phyloP scores from a whole-genome alignment of 2,797 vertebrate species.

The Ctenochaetus hawaiiensis region DNA sequence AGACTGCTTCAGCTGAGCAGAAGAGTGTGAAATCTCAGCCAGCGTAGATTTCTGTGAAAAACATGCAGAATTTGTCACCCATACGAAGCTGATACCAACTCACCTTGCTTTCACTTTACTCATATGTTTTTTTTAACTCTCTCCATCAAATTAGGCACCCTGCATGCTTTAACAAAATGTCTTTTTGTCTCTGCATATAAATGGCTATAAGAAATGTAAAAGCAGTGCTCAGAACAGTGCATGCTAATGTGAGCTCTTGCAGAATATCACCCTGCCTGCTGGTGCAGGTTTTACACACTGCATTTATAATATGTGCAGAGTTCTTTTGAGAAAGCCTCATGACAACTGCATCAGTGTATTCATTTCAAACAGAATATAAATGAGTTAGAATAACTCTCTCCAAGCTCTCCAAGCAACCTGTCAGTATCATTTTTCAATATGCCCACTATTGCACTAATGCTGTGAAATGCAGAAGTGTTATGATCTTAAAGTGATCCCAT shows the following conservation, averaged over 20 bases:
- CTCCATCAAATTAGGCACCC: background rate
- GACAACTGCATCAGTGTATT: slow-evolving; percentile 4
- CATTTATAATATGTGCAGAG: slow-evolving; percentile 32
- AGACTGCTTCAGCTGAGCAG: slow-evolving; percentile 14
- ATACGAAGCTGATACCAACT: slow-evolving; percentile 9
- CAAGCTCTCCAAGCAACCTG: background rate
- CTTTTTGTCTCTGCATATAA: slow-evolving; percentile 9
- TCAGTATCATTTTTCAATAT: background rate
- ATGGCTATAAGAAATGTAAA: background rate
- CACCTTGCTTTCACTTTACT: background rate
- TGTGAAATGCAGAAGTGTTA: slow-evolving; percentile 17
- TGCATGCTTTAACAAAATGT: background rate
- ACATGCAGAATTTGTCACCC: slow-evolving; percentile 14
- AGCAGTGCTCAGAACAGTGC: background rate
- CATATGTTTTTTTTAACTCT: background rate
- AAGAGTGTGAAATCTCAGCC: slow-evolving; percentile 30
- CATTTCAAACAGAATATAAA: background rate
- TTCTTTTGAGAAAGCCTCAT: slow-evolving; percentile 13
- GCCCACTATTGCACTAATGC: background rate
- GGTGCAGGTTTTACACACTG: slow-evolving; percentile 44
- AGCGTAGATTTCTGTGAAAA: slow-evolving; percentile 49
- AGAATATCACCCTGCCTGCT: slow-evolving; percentile 15
- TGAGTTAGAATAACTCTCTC: background rate
- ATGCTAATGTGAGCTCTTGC: slow-evolving; percentile 1
- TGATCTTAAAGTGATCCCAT: slow-evolving; percentile 7